Evolutionary conservation across 2,888 invertebrate species (phyloP).

Genomic region (Lasioglossum malachurum): DNA sequence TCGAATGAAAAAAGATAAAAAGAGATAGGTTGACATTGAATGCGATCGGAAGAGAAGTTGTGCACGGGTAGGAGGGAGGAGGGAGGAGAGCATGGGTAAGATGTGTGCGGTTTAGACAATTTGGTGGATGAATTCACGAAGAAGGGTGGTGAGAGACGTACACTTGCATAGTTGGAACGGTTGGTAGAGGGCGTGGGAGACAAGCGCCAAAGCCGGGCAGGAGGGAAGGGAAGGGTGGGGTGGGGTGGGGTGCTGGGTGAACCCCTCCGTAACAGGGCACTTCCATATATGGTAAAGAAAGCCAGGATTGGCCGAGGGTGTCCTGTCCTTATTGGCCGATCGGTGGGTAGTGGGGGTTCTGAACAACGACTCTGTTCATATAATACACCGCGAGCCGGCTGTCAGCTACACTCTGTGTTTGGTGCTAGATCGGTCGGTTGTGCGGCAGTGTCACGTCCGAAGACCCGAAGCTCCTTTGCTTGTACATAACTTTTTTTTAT

Average conservation of each 20-base stretch:
- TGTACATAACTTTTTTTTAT: slow-evolving; percentile 81
- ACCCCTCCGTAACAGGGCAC: slow-evolving; percentile 87
- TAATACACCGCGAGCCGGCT: slow-evolving; percentile 81
- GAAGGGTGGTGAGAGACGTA: slow-evolving; percentile 58
- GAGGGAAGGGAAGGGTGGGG: slow-evolving; percentile 80
- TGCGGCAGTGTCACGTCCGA: slow-evolving; percentile 75
- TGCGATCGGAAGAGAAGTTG: slow-evolving; percentile 37
- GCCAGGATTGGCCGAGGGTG: slow-evolving; percentile 88
- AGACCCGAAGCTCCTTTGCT: slow-evolving; percentile 69
- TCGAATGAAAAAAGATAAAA: slow-evolving; percentile 12
- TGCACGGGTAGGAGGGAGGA: background rate
- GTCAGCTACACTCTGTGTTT: slow-evolving; percentile 82
- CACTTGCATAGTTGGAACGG: slow-evolving; percentile 41
- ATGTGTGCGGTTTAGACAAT: slow-evolving; percentile 65
- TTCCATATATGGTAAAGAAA: slow-evolving; percentile 93
- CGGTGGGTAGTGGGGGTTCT: slow-evolving; percentile 70
- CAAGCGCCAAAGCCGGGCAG: background rate
- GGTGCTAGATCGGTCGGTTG: slow-evolving; percentile 79
- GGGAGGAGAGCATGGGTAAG: slow-evolving; percentile 37
- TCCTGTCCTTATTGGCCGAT: slow-evolving; percentile 82
- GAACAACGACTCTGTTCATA: slow-evolving; percentile 79
- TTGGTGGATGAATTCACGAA: slow-evolving; percentile 64
- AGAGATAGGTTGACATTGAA: slow-evolving; percentile 64
- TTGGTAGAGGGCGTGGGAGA: slow-evolving; percentile 39
- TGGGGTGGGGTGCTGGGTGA: slow-evolving; percentile 83